phyloP scores from a whole-genome alignment of 2,113 vertebrate species.

The Callorhinus ursinus region DNA sequence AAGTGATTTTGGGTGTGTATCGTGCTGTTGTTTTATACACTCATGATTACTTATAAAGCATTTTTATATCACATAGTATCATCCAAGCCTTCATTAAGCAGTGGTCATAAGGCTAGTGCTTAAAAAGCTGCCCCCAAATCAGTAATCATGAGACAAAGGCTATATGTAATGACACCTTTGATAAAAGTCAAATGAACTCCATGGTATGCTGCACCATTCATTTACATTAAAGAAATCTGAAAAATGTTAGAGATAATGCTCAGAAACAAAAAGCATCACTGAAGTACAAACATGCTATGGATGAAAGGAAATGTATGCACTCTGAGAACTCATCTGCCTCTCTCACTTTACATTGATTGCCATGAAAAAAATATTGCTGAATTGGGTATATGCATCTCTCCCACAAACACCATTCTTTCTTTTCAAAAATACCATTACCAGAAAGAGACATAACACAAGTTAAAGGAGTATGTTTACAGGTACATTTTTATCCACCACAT shows the following conservation, averaged over 20 bases:
- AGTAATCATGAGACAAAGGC: conserved; percentile 42
- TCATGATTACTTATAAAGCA: neutral
- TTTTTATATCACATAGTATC: conserved; percentile 21
- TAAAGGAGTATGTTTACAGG: conserved; percentile 1
- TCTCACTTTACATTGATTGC: neutral
- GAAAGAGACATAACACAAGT: neutral
- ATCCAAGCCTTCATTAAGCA: conserved; percentile 11
- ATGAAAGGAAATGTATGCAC: neutral
- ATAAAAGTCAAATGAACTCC: conserved; percentile 18
- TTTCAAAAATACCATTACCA: conserved; percentile 13
- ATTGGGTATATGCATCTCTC: neutral
- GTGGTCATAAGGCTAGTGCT: neutral
- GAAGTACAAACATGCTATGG: neutral
- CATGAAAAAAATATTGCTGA: neutral
- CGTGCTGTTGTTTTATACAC: neutral
- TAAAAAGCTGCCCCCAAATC: neutral
- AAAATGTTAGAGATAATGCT: conserved; percentile 22
- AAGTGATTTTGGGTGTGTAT: neutral
- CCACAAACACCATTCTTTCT: neutral
- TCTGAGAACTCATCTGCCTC: neutral
- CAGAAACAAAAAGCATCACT: conserved; percentile 40
- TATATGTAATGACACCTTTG: neutral
- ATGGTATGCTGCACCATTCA: neutral
- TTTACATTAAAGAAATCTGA: conserved; percentile 5
- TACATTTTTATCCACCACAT: neutral